phyloP scores from a whole-genome alignment of 2,888 invertebrate species.

The Gerris lacustris region DNA sequence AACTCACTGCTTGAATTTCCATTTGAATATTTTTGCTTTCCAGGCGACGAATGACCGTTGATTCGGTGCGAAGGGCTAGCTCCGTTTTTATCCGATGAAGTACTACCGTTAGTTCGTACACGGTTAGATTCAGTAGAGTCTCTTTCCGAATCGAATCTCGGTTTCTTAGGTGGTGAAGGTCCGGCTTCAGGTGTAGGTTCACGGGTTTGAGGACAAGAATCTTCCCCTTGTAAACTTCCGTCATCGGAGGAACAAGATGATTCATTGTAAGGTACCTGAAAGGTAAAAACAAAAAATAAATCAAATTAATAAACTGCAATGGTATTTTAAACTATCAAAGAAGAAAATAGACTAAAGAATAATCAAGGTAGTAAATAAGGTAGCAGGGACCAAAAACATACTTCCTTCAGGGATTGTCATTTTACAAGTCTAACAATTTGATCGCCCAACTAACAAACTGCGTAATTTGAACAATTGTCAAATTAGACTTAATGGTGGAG shows the following conservation, averaged over 20 bases:
- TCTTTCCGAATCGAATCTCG: background rate
- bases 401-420: too few species aligned
- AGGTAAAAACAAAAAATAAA: background rate
- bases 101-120: background rate
- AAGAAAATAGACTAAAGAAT: background rate
- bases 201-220: background rate
- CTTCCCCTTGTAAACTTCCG: background rate
- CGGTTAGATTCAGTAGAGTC: background rate
- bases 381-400: too few species aligned
- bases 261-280: slow-evolving; percentile 5
- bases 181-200: background rate
- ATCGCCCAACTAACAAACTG: too few species aligned
- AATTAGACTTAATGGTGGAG: too few species aligned
- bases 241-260: slow-evolving; percentile 7
- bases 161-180: background rate
- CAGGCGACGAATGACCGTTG: background rate
- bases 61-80: background rate
- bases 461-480: too few species aligned
- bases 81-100: background rate
- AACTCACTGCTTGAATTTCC: background rate
- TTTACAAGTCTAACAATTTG: too few species aligned
- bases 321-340: background rate
- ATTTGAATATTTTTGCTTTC: background rate
- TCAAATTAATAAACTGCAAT: background rate
- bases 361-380: background rate